A percentile compares a stretch with the other conserved stretches of the same genome.
phyloP scores from a whole-genome alignment of 2,797 vertebrate genomes.

The Myripristis murdjan region DNA sequence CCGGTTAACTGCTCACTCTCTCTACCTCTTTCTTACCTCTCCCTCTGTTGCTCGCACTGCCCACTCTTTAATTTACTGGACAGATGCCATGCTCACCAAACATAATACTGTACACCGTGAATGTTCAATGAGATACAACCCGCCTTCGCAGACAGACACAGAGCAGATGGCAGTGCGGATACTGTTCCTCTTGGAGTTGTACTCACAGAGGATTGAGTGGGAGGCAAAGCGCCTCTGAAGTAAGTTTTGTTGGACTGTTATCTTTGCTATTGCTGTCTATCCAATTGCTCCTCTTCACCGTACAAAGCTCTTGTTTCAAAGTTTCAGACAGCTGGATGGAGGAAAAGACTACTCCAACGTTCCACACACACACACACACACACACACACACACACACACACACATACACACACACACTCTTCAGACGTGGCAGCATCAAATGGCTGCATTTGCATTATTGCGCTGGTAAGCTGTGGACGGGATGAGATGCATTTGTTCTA shows the following conservation, averaged over 20 bases:
- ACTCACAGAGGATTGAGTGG: constrained; percentile 27
- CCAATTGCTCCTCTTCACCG: constrained; percentile 1
- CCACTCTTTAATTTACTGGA: constrained; percentile 19
- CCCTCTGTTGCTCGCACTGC: constrained; percentile 12
- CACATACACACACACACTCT: too few relatives aligned
- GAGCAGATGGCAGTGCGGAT: constrained; percentile 43
- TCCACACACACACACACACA: background rate
- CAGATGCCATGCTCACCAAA: background rate
- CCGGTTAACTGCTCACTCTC: background rate
- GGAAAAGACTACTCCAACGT: background rate
- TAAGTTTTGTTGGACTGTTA: constrained; percentile 14
- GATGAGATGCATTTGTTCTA: background rate
- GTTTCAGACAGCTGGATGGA: background rate
- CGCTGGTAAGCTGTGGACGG: background rate
- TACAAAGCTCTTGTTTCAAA: constrained; percentile 6
- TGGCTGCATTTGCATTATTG: background rate
- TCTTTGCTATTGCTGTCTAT: constrained; percentile 19
- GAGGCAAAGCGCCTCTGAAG: constrained; percentile 29
- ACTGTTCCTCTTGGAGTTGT: constrained; percentile 13
- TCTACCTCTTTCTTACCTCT: background rate
- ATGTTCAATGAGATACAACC: background rate
- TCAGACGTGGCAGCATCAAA: background rate
- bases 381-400: too few relatives aligned
- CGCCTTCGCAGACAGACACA: constrained; percentile 10
- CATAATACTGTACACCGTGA: constrained; percentile 11